Conservation (phyloP, 1,140 invertebrate species). For the Lamellibrachia luymesi region DNA sequence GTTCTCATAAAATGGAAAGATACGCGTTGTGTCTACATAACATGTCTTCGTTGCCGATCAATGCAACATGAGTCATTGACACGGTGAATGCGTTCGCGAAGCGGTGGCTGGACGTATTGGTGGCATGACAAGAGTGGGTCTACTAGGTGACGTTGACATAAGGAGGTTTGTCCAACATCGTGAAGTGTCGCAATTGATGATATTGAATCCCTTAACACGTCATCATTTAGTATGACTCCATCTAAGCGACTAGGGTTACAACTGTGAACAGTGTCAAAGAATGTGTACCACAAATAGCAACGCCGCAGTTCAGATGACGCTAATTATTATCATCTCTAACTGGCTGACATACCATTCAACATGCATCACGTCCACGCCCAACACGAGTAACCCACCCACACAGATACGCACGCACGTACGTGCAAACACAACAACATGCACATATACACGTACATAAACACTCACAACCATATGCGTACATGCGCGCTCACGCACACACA, state of each 20-base stretch:
- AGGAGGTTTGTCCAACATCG: neutral
- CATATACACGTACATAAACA: neutral
- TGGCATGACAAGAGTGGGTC: neutral
- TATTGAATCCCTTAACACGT: neutral
- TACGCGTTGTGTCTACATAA: neutral
- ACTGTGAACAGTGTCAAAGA: neutral
- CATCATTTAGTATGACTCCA: neutral
- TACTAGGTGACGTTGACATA: neutral
- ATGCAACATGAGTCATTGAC: neutral
- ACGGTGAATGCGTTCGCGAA: neutral
- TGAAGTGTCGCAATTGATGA: neutral
- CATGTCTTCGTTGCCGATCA: neutral
- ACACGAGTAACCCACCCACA: too few relatives aligned
- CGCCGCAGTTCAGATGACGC: neutral
- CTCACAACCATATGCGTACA: neutral
- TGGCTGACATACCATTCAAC: neutral
- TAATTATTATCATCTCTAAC: neutral
- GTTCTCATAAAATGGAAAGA: neutral
- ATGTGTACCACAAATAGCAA: neutral
- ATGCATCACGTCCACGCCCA: neutral
- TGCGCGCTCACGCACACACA: neutral
- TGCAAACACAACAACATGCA: neutral
- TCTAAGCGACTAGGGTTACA: neutral
- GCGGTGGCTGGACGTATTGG: neutral
- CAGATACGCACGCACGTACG: neutral